phyloP scores from a whole-genome alignment of 1,140 invertebrate genomes.

The Drosophila baimaii region DNA sequence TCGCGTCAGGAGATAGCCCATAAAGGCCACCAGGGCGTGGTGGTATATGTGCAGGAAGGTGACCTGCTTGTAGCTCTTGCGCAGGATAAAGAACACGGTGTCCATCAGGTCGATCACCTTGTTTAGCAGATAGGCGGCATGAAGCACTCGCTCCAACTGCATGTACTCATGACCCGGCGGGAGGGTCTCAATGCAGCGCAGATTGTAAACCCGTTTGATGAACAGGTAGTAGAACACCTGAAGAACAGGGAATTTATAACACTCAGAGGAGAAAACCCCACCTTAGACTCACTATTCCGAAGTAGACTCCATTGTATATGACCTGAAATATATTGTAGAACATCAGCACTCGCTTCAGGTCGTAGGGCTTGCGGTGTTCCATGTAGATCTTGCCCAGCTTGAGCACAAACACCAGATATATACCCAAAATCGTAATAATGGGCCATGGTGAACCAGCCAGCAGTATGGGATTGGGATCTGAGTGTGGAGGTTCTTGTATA shows the following conservation, averaged over 20 bases:
- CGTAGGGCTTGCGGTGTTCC: constrained; percentile 55
- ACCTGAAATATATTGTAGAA: constrained; percentile 63
- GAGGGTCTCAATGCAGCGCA: constrained; percentile 58
- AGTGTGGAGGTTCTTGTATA: too few relatives aligned
- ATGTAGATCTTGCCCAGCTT: constrained; percentile 60
- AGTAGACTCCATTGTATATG: constrained; percentile 52
- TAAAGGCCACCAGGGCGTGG: constrained; percentile 86
- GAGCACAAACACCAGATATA: constrained; percentile 61
- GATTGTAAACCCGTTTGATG: constrained; percentile 43
- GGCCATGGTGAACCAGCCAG: constrained; percentile 57
- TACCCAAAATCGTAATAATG: constrained; percentile 23
- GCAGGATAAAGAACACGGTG: constrained; percentile 93
- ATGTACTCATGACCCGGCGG: constrained; percentile 53
- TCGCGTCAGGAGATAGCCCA: constrained; percentile 35
- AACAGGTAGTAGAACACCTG: constrained; percentile 63
- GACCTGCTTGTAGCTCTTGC: constrained; percentile 93
- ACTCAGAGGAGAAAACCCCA: too few relatives aligned
- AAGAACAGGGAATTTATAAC: neutral
- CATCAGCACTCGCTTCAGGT: constrained; percentile 40
- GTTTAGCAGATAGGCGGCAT: constrained; percentile 59
- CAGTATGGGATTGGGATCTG: constrained; percentile 54
- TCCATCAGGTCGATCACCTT: constrained; percentile 87
- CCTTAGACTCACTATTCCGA: constrained; percentile 38
- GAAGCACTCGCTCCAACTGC: constrained; percentile 49
- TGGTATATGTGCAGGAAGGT: constrained; percentile 95